These are phyloP conservation scores for Ferrisia virgata DNA, from an alignment of 2,888 invertebrate genomes.

Conservation along the genomic window DNA sequence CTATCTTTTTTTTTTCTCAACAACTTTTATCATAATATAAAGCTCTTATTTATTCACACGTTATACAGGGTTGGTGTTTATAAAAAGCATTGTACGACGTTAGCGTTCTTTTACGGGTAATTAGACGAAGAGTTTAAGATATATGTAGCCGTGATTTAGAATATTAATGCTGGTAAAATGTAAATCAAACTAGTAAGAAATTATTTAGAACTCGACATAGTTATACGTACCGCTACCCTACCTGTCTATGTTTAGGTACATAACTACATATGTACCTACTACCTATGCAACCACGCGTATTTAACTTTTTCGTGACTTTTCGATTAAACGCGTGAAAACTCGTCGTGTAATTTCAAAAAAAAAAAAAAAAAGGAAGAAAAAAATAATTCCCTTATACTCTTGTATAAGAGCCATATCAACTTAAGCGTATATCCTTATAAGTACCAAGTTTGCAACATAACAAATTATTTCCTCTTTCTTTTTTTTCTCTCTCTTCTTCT, in stretches of 20 bases:
- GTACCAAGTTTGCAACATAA: not conserved
- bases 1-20: not conserved
- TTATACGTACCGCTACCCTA: no score
- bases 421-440: not conserved
- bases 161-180: not conserved
- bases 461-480: not conserved
- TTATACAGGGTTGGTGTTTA: not conserved
- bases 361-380: no score
- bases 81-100: not conserved
- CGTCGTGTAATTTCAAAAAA: not conserved
- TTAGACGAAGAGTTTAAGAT: not conserved
- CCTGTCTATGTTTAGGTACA: no score
- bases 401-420: not conserved
- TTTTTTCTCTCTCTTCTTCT: not conserved
- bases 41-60: not conserved
- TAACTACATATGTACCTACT: no score
- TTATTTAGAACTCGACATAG: not conserved
- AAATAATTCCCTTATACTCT: not conserved
- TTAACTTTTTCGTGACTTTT: not conserved
- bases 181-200: not conserved
- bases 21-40: slow-evolving; percentile 30
- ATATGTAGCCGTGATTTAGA: not conserved
- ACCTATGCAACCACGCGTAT: no score
- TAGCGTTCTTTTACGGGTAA: not conserved
- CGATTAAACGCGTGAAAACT: not conserved